Percentiles rank a stretch among this genome's conserved stretches.
These are phyloP conservation scores for Drepana arcuata DNA, from an alignment of 1,140 invertebrate genomes.

Conservation along the genomic window DNA sequence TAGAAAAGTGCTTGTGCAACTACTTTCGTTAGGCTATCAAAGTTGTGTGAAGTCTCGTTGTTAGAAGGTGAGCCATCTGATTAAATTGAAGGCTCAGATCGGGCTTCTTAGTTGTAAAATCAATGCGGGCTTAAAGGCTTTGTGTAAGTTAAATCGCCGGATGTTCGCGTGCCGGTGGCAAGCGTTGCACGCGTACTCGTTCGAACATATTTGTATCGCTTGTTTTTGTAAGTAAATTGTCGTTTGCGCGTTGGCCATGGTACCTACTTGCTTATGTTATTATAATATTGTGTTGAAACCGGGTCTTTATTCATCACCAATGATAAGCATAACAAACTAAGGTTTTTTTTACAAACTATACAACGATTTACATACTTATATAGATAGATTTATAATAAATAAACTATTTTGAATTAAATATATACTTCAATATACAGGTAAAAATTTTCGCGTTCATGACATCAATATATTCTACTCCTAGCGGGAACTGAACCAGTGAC, in stretches of 20 bases:
- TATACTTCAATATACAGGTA: no score
- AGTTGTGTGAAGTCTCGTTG: conserved; percentile 22
- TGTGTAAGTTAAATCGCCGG: conserved; percentile 28
- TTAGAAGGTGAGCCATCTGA: conserved; percentile 16
- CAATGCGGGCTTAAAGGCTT: conserved; percentile 30
- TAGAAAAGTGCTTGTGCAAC: conserved; percentile 35
- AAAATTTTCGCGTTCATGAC: no score
- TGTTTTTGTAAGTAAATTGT: no score
- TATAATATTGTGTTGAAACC: neutral
- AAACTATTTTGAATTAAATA: no score
- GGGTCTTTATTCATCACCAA: neutral
- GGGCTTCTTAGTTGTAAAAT: conserved; percentile 29
- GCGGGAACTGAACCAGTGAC: no score
- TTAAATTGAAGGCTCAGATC: conserved; percentile 14
- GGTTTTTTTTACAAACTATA: no score
- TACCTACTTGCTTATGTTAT: neutral
- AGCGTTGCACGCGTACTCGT: neutral
- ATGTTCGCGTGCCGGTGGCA: conserved; percentile 22
- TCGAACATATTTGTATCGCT: no score
- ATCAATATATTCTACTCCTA: no score
- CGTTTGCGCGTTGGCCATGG: neutral
- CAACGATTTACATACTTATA: no score
- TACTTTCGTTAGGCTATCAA: conserved; percentile 42
- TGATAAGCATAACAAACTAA: neutral
- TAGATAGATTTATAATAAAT: no score